phyloP scores from a whole-genome alignment of 2,888 invertebrate genomes.

The Nemotelus pantherinus region DNA sequence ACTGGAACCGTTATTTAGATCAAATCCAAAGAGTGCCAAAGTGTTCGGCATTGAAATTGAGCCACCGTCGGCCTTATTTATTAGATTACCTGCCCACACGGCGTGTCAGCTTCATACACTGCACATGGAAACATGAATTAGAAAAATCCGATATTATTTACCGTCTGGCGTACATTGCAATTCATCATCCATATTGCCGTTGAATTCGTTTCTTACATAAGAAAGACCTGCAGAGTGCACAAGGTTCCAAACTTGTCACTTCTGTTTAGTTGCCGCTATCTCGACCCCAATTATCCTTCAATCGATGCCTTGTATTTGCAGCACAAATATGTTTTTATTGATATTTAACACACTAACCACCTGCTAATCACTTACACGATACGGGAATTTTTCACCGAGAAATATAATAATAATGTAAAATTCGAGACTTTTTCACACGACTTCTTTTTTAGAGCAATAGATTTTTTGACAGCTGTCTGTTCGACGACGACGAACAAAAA shows the following conservation, averaged over 20 bases:
- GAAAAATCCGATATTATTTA: neutral
- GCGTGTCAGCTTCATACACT: neutral
- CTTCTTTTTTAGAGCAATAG: conserved; percentile 11
- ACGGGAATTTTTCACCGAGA: conserved; percentile 10
- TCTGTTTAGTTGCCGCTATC: neutral
- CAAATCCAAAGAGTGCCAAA: too few species aligned
- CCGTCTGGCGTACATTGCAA: conserved; percentile 28
- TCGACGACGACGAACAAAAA: conserved; percentile 9
- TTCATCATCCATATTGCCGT: conserved; percentile 22
- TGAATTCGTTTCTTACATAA: conserved; percentile 26
- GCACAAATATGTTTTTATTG: neutral
- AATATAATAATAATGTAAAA: conserved; percentile 12
- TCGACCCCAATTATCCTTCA: neutral
- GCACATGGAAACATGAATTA: neutral
- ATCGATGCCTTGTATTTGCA: neutral
- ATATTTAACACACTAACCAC: neutral
- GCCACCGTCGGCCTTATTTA: too few species aligned
- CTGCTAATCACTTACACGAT: neutral
- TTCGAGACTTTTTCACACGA: conserved; percentile 18
- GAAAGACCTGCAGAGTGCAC: conserved; percentile 1
- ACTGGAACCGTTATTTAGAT: too few species aligned
- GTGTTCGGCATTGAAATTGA: too few species aligned
- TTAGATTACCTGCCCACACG: neutral
- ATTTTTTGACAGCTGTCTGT: conserved; percentile 37
- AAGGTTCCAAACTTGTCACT: neutral